phyloP scores from a whole-genome alignment of 2,113 vertebrate genomes.

The Ailurus styani region DNA sequence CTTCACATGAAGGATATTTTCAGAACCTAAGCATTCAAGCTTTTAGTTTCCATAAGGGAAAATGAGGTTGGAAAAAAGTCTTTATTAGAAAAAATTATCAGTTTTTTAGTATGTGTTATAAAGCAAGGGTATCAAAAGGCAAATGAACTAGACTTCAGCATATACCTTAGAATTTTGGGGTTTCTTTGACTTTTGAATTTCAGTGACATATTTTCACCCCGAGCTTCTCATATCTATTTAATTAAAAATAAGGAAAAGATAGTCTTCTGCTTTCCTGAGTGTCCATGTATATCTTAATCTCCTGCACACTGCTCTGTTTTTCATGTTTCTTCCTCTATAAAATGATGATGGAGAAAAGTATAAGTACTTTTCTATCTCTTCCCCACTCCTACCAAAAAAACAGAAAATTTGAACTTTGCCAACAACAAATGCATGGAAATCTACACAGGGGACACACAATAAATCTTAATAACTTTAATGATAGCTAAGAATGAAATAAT shows the following conservation, averaged over 20 bases:
- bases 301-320: neutral
- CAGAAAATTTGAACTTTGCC: neutral
- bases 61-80: neutral
- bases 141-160: neutral
- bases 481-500: neutral
- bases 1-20: neutral
- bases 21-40: neutral
- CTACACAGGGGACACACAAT: neutral
- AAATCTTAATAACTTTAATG: neutral
- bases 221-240: neutral
- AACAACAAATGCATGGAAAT: neutral
- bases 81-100: neutral
- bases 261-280: neutral
- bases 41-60: neutral
- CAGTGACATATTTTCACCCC: neutral
- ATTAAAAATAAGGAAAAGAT: neutral
- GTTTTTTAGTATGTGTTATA: neutral
- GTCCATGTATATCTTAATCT: neutral
- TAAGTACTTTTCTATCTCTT: neutral
- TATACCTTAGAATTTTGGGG: neutral
- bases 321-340: neutral
- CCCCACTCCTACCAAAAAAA: neutral
- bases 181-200: neutral
- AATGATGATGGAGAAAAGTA: neutral
- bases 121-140: neutral